Base-by-base conservation (phyloP, 2,797 vertebrate genomes). In the Cossypha caffra region DNA sequence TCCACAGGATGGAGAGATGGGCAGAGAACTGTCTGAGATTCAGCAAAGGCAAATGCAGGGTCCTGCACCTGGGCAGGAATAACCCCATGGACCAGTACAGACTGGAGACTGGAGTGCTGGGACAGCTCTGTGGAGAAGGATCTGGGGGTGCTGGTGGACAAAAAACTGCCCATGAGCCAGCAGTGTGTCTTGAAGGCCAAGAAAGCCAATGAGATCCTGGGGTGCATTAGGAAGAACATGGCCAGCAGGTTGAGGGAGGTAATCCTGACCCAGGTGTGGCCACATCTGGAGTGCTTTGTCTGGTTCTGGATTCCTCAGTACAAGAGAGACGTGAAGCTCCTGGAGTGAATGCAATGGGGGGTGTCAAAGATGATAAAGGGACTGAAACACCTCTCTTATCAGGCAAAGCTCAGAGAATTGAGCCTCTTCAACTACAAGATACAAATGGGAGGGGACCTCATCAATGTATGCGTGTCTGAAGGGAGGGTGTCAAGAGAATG, bases 1-100 rank as follows among this genome's bases (percentile, higher is more conserved):
- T 50, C 10, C 10, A 10, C 28, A 51, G 50, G 50, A 1, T 51
- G 42, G 15, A 47, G 19, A 37, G 42, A n/a, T 40, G 42, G 15
- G 42, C n/a, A 73, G 12, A 35, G 37, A 76, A 9, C 5, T 7
- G 7, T 15, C 26, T 63, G 26, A 54, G 43, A 31, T 55, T 17
- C 29, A 55, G 0, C 33, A 62, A 23, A n/a, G 2, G 9, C 6
- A 15, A 15, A 0, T 23, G 21, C 24, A n/a, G 15, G 1, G 18
- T 72, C 15, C 24, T 62, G 15, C 15, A n/a, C 4, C 7, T 62
- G 23, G 28, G 28, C 5, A 82, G 9, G 9, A 61, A 52, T 19
- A 47, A 19, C 5, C 16, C 42, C 7, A 31, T 31, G 17, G 28
- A 31, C 17, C 50, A 28, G 50, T 3, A 51, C 50, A 29, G 50